Conservation (phyloP, 2,797 vertebrate species). For the Bucorvus abyssinicus region DNA sequence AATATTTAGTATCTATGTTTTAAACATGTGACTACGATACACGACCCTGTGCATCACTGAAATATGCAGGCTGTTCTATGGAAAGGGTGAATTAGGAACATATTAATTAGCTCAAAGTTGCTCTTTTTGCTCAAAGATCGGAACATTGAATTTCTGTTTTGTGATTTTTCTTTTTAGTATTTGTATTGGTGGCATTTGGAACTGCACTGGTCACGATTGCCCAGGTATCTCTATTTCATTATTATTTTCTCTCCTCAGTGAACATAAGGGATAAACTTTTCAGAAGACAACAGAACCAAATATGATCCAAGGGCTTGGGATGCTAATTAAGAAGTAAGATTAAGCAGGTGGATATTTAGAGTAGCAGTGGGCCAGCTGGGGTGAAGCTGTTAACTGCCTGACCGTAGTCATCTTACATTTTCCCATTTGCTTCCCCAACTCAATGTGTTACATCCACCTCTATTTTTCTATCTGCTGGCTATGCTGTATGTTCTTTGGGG, state of each 20-base stretch:
- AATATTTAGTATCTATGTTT: not conserved
- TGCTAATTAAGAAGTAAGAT: not conserved
- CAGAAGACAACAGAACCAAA: not conserved
- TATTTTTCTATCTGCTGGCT: not conserved
- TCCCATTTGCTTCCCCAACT: not conserved
- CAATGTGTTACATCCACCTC: not conserved
- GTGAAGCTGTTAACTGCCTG: not conserved
- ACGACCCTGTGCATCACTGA: not conserved
- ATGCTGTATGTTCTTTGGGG: not conserved
- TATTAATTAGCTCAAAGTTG: not conserved
- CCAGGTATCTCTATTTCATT: conserved; percentile 73
- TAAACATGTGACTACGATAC: not conserved
- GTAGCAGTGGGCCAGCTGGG: not conserved
- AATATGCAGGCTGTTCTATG: not conserved
- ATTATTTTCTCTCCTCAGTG: not conserved
- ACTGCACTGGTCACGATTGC: conserved; percentile 96
- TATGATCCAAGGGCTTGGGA: not conserved
- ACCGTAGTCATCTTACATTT: not conserved
- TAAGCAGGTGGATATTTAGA: not conserved
- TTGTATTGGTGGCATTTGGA: conserved; percentile 93
- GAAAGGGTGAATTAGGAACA: not conserved
- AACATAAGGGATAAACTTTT: not conserved
- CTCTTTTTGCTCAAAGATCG: not conserved
- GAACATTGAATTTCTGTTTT: not conserved
- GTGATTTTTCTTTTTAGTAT: conserved; percentile 77